Evolutionary conservation across 2,888 invertebrate genomes (phyloP).

Genomic region (Dasypolia templi): DNA sequence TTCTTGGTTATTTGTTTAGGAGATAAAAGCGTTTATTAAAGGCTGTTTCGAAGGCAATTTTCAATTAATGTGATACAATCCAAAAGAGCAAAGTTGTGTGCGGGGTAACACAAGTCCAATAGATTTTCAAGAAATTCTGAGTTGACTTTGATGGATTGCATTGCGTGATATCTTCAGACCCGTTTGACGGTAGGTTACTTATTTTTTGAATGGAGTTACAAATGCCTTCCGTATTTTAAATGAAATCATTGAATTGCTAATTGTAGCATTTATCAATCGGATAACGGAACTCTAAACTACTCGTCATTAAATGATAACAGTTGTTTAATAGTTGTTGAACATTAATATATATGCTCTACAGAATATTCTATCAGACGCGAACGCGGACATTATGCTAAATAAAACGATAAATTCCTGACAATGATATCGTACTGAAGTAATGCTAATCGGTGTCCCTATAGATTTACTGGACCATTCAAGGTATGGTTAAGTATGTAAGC

Average conservation of each 20-base stretch:
- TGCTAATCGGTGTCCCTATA: slow-evolving; percentile 30
- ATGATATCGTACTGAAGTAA: slow-evolving; percentile 27
- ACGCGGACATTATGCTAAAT: slow-evolving; percentile 30
- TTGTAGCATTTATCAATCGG: not conserved
- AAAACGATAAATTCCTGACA: slow-evolving; percentile 43
- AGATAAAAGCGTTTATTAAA: slow-evolving; percentile 28
- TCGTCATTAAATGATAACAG: slow-evolving; percentile 17
- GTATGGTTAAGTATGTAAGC: slow-evolving; percentile 21
- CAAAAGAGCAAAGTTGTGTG: not conserved
- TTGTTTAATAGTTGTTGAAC: slow-evolving; percentile 17
- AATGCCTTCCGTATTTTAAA: not conserved
- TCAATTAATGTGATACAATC: not conserved
- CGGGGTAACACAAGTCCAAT: not conserved
- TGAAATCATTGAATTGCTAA: not conserved
- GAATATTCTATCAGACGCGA: slow-evolving; percentile 11
- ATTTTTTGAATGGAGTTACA: slow-evolving; percentile 3
- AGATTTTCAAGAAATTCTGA: not conserved
- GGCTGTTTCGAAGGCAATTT: slow-evolving; percentile 2
- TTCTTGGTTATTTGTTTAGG: slow-evolving; percentile 43
- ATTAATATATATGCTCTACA: slow-evolving; percentile 1
- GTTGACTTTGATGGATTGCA: not conserved
- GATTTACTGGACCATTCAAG: slow-evolving; percentile 32
- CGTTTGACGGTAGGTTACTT: not conserved
- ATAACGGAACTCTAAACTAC: not conserved
- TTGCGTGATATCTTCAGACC: not conserved